These are phyloP conservation scores for Hirtodrosophila confusa DNA, from an alignment of 2,888 invertebrate species.

Conservation along the genomic window DNA sequence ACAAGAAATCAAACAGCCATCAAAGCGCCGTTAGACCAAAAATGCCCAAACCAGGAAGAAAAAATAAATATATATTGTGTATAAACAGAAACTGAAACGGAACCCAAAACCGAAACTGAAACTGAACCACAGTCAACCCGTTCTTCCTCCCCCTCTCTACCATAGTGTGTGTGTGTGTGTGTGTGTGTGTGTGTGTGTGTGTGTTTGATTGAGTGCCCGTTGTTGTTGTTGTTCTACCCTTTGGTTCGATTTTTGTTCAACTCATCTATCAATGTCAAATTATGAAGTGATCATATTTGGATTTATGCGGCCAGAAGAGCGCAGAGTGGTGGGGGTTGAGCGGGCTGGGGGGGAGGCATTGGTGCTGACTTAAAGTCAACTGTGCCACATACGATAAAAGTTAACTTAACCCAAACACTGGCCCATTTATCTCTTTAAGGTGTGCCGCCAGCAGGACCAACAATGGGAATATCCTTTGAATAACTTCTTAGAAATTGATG, in stretches of 20 bases:
- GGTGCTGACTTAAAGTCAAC: slow-evolving; percentile 37
- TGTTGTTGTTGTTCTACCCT: slow-evolving; percentile 46
- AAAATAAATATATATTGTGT: not conserved
- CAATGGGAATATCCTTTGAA: slow-evolving; percentile 14
- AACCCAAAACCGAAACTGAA: slow-evolving; percentile 2
- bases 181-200: slow-evolving; percentile 21
- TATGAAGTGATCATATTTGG: slow-evolving; percentile 85
- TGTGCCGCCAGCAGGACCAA: slow-evolving; percentile 29
- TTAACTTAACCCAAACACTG: slow-evolving; percentile 10
- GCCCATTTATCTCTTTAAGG: slow-evolving; percentile 37
- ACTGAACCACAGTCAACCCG: slow-evolving; percentile 41
- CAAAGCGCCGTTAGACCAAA: slow-evolving; percentile 76
- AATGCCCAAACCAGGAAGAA: slow-evolving; percentile 10
- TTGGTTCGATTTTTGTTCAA: slow-evolving; percentile 63
- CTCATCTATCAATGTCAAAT: slow-evolving; percentile 84
- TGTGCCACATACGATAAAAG: slow-evolving; percentile 34
- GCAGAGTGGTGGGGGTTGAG: not conserved
- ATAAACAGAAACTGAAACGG: slow-evolving; percentile 1
- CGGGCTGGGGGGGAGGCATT: not conserved
- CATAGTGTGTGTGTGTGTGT: slow-evolving; percentile 39
- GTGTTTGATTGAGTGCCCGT: slow-evolving; percentile 71
- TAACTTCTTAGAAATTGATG: too few relatives aligned
- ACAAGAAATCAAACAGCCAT: slow-evolving; percentile 81
- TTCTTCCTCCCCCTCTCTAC: slow-evolving; percentile 11
- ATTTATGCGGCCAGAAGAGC: slow-evolving; percentile 75